Evolutionary conservation across 2,113 vertebrate species (phyloP), one percentile per base, ranked within the genome.

Genomic region (Indri indri): DNA sequence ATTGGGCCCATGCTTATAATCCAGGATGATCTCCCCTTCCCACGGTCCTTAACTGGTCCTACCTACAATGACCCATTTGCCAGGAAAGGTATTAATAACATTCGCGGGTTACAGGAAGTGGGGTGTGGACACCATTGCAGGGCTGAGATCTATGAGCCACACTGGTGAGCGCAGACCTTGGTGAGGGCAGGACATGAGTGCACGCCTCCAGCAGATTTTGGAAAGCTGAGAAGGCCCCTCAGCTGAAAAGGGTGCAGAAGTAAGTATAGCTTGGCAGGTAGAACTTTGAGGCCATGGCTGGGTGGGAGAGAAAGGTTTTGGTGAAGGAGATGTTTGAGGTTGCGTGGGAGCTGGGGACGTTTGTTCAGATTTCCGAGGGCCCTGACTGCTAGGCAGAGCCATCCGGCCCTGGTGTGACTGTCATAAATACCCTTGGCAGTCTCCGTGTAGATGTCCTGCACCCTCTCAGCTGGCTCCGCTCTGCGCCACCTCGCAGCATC

Each of bases 401-500:
- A 17, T 42, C 66, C 61, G 68, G 88, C 45, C 61, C 71, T 8
- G 10, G 54, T 61, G 42, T 32, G 71, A 14, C 1, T 47, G n/a
- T 54, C 22, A 3, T 95, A 81, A 92, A 88, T 54, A 59, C 92
- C 71, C 22, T 14, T 4, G 84, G 82, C 61, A 30, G 25, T 68
- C 73, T 80, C 88, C 2, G 4, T 13, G 61, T 8, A 59, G 68
- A n/a, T 42, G 52, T 47, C 37, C n/a, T 71, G 70, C 23, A 18
- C 52, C 45, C 42, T 70, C n/a, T 74, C 18, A 0, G 47, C 30
- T 45, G 9, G 66, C 42, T 80, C 37, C 18, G n/a, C 86, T 77
- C 84, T 40, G 81, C 70, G 16, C 66, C 88, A 77, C 71, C 88
- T 95, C 91, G 94, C 59, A 27, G 88, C 32, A 77, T 59, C 30